Percentiles rank a stretch among this genome's conserved stretches.
Conservation (phyloP, 2,888 invertebrate genomes). For the Aphidius colemani region DNA sequence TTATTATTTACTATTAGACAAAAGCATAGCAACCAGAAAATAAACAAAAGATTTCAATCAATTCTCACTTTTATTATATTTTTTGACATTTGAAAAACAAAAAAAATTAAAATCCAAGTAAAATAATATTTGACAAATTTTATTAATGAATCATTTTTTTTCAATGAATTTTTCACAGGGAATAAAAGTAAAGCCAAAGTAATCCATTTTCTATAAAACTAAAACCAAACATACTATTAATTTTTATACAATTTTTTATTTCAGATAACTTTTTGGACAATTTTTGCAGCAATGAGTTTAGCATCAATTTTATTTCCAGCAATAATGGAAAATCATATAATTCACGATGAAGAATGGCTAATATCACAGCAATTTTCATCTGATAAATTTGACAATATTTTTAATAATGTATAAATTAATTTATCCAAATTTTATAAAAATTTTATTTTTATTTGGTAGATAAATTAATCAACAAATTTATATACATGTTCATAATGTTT, state of each 20-base stretch:
- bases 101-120: neutral
- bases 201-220: no score
- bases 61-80: no score
- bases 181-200: neutral
- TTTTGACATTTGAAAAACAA: no score
- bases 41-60: no score
- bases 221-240: neutral
- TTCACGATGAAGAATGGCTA: constrained; percentile 10
- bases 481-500: no score
- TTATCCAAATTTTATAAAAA: no score
- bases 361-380: constrained; percentile 5
- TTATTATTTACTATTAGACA: no score
- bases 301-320: constrained; percentile 1
- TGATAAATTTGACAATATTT: constrained; percentile 3
- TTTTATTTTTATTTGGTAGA: no score
- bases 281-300: constrained; percentile 8
- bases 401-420: neutral
- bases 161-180: neutral
- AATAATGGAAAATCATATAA: constrained; percentile 9
- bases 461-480: no score
- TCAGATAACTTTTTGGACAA: constrained; percentile 8
- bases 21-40: no score
- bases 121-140: neutral
- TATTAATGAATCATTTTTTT: neutral
- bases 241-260: neutral